A percentile compares a stretch with the other conserved stretches of the same genome.
phyloP scores from a whole-genome alignment of 2,113 vertebrate genomes.

The Gobio gobio region DNA sequence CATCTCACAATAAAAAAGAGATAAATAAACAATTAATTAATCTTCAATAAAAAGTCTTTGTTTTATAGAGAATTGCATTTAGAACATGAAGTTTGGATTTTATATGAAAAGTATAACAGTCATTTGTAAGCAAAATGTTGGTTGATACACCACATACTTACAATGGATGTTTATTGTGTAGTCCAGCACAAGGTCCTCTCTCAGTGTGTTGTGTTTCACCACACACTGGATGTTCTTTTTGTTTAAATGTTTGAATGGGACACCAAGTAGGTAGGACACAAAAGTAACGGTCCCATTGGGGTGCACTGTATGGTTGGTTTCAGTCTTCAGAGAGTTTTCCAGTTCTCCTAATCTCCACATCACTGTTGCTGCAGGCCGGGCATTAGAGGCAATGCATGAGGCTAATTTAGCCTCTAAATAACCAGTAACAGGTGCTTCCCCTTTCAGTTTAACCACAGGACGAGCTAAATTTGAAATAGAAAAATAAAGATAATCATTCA shows the following conservation, averaged over 20 bases:
- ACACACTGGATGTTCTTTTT: slow-evolving; percentile 55
- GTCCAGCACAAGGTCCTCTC: not conserved
- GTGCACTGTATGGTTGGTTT: not conserved
- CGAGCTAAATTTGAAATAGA: slow-evolving; percentile 48
- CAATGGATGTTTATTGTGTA: slow-evolving; percentile 62
- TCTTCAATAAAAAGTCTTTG: too few species aligned
- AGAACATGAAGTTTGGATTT: not conserved
- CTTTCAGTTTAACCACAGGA: slow-evolving; percentile 35
- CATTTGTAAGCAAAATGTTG: not conserved
- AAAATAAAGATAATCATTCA: not conserved
- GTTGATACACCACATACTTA: slow-evolving; percentile 38
- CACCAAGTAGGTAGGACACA: slow-evolving; percentile 53
- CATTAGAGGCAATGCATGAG: slow-evolving; percentile 59
- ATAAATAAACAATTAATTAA: too few species aligned
- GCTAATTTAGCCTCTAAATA: slow-evolving; percentile 43
- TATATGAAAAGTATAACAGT: not conserved
- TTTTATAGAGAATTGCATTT: not conserved
- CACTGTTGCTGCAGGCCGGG: slow-evolving; percentile 60
- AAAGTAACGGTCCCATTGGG: slow-evolving; percentile 57
- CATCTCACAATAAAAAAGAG: not conserved
- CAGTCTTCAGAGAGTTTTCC: not conserved
- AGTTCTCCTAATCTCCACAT: slow-evolving; percentile 50
- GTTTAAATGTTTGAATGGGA: slow-evolving; percentile 52
- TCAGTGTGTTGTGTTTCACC: slow-evolving; percentile 33
- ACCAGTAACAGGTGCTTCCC: slow-evolving; percentile 6